Evolutionary conservation across 1,140 invertebrate genomes (phyloP).

Genomic region (Leptopilina clavipes): DNA sequence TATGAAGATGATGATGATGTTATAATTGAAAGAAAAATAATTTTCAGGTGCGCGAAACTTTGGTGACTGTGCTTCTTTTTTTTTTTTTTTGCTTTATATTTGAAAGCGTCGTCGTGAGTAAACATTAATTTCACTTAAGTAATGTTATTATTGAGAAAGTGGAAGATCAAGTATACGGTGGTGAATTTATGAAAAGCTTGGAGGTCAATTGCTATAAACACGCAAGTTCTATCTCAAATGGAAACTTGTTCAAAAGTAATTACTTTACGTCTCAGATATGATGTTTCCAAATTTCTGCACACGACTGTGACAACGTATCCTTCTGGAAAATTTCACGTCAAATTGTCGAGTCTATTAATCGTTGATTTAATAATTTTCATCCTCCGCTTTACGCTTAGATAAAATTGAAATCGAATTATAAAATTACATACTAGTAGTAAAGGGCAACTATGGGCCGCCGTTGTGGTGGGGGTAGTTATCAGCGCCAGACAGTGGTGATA

Average conservation of each 20-base stretch:
- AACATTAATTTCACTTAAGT: constrained; percentile 9
- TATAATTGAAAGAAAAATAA: neutral
- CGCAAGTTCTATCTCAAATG: neutral
- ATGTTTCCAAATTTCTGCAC: neutral
- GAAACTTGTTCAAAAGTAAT: constrained; percentile 18
- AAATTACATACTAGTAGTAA: too few relatives aligned
- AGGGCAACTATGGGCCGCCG: too few relatives aligned
- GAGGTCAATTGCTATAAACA: constrained; percentile 13
- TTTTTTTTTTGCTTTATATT: neutral
- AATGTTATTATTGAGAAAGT: constrained; percentile 7
- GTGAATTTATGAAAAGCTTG: constrained; percentile 25
- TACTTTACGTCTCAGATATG: constrained; percentile 8
- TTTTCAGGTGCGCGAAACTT: too few relatives aligned
- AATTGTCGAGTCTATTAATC: too few relatives aligned
- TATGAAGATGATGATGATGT: neutral
- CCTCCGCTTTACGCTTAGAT: too few relatives aligned
- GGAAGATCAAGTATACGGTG: neutral
- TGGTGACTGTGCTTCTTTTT: neutral
- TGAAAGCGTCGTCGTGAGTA: neutral
- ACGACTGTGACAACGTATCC: neutral
- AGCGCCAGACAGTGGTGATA: too few relatives aligned
- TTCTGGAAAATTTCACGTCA: too few relatives aligned
- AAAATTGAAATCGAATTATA: too few relatives aligned
- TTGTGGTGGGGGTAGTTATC: too few relatives aligned
- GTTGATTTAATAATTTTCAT: too few relatives aligned